Conservation (phyloP, 2,113 vertebrate genomes). For the Aix galericulata region DNA sequence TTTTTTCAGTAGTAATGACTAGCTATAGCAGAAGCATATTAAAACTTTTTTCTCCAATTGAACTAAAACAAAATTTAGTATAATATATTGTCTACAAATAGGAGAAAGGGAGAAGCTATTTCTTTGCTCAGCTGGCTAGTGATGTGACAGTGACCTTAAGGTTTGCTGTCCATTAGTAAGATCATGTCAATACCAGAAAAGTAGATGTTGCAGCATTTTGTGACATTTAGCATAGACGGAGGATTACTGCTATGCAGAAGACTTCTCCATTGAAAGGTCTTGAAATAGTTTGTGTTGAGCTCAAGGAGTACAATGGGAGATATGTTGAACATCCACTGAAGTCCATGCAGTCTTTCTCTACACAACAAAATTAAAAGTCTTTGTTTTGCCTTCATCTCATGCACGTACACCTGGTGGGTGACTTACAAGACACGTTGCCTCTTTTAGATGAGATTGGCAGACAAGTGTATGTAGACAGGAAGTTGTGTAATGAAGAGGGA, state of each 20-base stretch:
- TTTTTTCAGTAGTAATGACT: neutral
- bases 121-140: neutral
- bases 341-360: neutral
- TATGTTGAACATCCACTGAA: neutral
- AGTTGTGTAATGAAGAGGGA: neutral
- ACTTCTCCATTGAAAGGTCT: neutral
- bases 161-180: neutral
- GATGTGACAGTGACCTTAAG: neutral
- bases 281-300: neutral
- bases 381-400: neutral
- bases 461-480: neutral
- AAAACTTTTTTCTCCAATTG: neutral
- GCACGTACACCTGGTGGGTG: fast-evolving
- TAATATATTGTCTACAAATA: neutral
- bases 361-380: no score
- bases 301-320: neutral
- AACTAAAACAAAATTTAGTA: neutral
- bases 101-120: neutral
- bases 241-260: neutral
- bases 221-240: neutral
- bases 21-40: neutral
- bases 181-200: neutral
- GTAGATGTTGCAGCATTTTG: neutral
- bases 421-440: neutral
- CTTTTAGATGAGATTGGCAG: neutral